Evolutionary conservation across 1,140 invertebrate species (phyloP).

Genomic region (Orchesella cincta): DNA sequence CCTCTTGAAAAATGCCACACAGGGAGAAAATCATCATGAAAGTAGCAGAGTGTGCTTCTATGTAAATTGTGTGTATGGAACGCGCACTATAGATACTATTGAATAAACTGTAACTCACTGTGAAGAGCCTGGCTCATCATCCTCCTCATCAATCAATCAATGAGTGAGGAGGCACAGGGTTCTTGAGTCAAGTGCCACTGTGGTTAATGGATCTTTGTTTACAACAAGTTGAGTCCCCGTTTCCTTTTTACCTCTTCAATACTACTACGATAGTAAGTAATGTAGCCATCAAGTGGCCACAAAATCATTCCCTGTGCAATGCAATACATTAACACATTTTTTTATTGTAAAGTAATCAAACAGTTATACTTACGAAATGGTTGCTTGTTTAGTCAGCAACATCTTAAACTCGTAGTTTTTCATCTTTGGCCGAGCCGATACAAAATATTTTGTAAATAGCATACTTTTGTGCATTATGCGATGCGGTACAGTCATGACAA

Average conservation of each 20-base stretch:
- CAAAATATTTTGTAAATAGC: too few relatives aligned
- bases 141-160: not conserved
- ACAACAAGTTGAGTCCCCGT: conserved; percentile 18
- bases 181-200: conserved; percentile 26
- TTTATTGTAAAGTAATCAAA: too few relatives aligned
- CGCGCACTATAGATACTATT: conserved; percentile 17
- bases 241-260: conserved; percentile 11
- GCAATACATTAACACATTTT: too few relatives aligned
- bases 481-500: too few relatives aligned
- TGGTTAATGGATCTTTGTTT: conserved; percentile 46
- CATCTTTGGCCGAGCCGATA: too few relatives aligned
- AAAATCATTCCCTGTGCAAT: too few relatives aligned
- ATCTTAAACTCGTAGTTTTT: too few relatives aligned
- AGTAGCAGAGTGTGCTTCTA: not conserved
- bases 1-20: conserved; percentile 36
- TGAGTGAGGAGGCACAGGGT: conserved; percentile 1
- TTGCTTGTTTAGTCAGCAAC: too few relatives aligned
- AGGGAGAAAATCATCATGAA: conserved; percentile 26
- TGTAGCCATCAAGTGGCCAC: too few relatives aligned
- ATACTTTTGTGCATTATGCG: too few relatives aligned
- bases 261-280: too few relatives aligned
- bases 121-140: conserved; percentile 6
- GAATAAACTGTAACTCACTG: not conserved
- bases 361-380: too few relatives aligned
- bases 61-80: conserved; percentile 5